Conservation (phyloP, 2,888 invertebrate species). For the Callyntrura guangdongensis region DNA sequence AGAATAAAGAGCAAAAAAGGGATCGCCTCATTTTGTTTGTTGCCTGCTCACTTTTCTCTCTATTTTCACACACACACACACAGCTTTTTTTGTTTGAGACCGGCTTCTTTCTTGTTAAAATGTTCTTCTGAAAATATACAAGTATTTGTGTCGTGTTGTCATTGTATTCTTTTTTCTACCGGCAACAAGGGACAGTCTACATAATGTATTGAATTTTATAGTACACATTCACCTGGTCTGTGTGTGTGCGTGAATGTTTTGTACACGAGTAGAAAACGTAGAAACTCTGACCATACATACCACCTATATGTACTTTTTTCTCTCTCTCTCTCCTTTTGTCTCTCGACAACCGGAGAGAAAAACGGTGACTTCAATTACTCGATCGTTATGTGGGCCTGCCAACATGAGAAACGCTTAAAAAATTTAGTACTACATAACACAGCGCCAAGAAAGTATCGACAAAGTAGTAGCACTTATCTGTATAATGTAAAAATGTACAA, state of each 20-base stretch:
- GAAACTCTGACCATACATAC: background rate
- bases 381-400: background rate
- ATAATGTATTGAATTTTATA: slow-evolving; percentile 15
- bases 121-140: background rate
- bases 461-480: no score
- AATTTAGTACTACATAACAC: slow-evolving; percentile 8
- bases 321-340: no score
- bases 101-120: background rate
- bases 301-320: slow-evolving; percentile 9
- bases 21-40: slow-evolving; percentile 34
- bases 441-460: background rate
- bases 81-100: background rate
- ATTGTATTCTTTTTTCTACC: background rate
- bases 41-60: background rate
- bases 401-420: slow-evolving; percentile 26
- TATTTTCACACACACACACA: background rate
- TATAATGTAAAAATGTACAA: no score
- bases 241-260: background rate
- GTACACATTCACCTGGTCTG: slow-evolving; percentile 8
- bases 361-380: slow-evolving; percentile 27
- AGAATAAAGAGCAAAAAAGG: background rate
- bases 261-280: background rate
- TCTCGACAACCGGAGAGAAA: background rate
- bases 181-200: background rate
- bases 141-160: background rate